phyloP scores from a whole-genome alignment of 2,888 invertebrate species.

The Nymphalis polychloros region DNA sequence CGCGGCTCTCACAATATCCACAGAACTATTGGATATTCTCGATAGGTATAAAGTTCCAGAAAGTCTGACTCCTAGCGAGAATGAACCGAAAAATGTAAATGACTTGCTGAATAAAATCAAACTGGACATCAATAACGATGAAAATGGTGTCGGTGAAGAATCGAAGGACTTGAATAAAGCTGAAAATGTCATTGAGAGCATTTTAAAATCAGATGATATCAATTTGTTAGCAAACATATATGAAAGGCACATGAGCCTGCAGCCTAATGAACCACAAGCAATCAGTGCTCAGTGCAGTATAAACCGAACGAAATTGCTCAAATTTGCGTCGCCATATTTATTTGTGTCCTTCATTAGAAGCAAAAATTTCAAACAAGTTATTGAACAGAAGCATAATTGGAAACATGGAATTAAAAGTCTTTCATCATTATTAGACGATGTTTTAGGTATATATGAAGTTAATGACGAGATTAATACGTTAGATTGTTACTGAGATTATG shows the following conservation, averaged over 20 bases:
- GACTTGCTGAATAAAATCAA: slow-evolving; percentile 54
- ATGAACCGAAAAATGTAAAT: slow-evolving; percentile 52
- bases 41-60: slow-evolving; percentile 79
- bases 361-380: slow-evolving; percentile 82
- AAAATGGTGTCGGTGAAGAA: slow-evolving; percentile 46
- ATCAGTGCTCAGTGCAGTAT: neutral
- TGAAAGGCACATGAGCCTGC: slow-evolving; percentile 72
- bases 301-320: slow-evolving; percentile 52
- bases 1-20: slow-evolving; percentile 79
- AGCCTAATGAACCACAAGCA: slow-evolving; percentile 52
- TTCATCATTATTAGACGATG: slow-evolving; percentile 87
- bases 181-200: too few species aligned
- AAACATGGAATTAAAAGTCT: slow-evolving; percentile 85
- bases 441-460: slow-evolving; percentile 83
- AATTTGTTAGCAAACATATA: slow-evolving; percentile 84
- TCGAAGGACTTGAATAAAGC: neutral
- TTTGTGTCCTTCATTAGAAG: slow-evolving; percentile 82
- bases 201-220: slow-evolving; percentile 70
- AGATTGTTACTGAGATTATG: slow-evolving; percentile 85
- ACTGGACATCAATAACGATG: slow-evolving; percentile 47
- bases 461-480: slow-evolving; percentile 81
- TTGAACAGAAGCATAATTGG: slow-evolving; percentile 85
- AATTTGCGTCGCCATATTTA: slow-evolving; percentile 74
- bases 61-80: slow-evolving; percentile 50
- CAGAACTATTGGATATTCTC: slow-evolving; percentile 78